Base-by-base conservation (phyloP, 2,113 vertebrate genomes). In the Erythrocercus mccallii region DNA sequence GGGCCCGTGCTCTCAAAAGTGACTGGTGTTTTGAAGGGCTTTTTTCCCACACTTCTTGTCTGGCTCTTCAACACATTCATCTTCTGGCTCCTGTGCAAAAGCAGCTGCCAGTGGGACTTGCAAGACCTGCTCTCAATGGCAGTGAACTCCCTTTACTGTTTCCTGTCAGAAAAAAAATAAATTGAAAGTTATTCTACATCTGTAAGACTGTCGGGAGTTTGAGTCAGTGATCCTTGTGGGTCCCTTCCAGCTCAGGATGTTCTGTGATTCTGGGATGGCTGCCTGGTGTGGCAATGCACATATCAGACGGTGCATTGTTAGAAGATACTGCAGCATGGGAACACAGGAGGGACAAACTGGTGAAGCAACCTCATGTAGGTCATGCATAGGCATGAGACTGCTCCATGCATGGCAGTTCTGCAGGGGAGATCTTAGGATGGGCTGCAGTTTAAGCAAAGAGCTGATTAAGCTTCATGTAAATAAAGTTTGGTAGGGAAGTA, bases 21-120 rank as follows among this genome's bases (percentile, higher is more conserved):
- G 16, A 48, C 17, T 18, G 40, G 17, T 0, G 1, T 72, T 85
- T 68, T 38, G 48, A 54, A 56, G 37, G 16, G 16, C 18, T 30
- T 28, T 28, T 65, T 61, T 16, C 68, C n/a, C 28, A 65, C 0
- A 0, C 1, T 42, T 65, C 5, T 7, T 8, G 1, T 56, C 50
- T 83, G 31, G 21, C 24, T 86, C 10, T 37, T 61, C 60, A 47
- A n/a, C 13, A 25, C 8, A 7, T 21, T 78, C 12, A 3, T 70
- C 21, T 42, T 20, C 54, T 57, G 64, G 19, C 24, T 88, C 33
- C 57, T 20, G 27, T 47, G 40, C 53, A 51, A 77, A 76, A 5
- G 19, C 31, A 80, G 6, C 30, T 28, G 4, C 51, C 45, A 42
- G 17, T 33, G 70, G 24, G 44, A 47, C 28, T 80, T 77, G 15